Evolutionary conservation across 2,888 invertebrate species (phyloP).

Genomic region (Boloria euphrosyne): DNA sequence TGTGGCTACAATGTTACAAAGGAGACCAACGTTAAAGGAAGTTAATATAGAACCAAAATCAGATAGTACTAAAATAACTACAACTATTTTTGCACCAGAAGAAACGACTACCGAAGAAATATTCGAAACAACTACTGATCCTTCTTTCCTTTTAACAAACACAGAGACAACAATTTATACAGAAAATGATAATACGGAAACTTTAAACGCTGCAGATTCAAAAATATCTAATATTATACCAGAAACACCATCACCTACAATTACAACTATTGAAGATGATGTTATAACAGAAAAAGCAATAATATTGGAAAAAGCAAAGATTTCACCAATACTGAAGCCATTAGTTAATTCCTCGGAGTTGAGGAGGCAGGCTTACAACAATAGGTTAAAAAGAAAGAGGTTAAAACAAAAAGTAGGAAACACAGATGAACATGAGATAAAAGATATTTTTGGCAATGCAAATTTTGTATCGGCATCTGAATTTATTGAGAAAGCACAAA

Average conservation of each 20-base stretch:
- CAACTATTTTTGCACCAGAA: constrained; percentile 44
- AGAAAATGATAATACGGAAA: constrained; percentile 22
- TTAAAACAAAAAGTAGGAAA: constrained; percentile 62
- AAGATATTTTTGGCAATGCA: constrained; percentile 62
- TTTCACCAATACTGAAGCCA: constrained; percentile 47
- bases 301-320: constrained; percentile 47
- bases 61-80: constrained; percentile 41
- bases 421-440: constrained; percentile 58
- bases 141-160: constrained; percentile 12
- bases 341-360: constrained; percentile 54
- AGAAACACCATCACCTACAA: constrained; percentile 20
- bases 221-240: constrained; percentile 13
- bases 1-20: constrained; percentile 52
- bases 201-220: constrained; percentile 12
- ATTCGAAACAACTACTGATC: constrained; percentile 34
- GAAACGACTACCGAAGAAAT: constrained; percentile 41
- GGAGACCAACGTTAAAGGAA: constrained; percentile 29
- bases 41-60: constrained; percentile 45
- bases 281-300: constrained; percentile 34
- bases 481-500: constrained; percentile 64
- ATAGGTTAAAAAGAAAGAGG: constrained; percentile 66
- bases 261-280: constrained; percentile 10
- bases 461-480: constrained; percentile 71
- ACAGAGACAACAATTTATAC: constrained; percentile 24
- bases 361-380: constrained; percentile 62